These are phyloP conservation scores for Dicaeum eximium DNA, from an alignment of 2,113 vertebrate species.

Conservation along the genomic window DNA sequence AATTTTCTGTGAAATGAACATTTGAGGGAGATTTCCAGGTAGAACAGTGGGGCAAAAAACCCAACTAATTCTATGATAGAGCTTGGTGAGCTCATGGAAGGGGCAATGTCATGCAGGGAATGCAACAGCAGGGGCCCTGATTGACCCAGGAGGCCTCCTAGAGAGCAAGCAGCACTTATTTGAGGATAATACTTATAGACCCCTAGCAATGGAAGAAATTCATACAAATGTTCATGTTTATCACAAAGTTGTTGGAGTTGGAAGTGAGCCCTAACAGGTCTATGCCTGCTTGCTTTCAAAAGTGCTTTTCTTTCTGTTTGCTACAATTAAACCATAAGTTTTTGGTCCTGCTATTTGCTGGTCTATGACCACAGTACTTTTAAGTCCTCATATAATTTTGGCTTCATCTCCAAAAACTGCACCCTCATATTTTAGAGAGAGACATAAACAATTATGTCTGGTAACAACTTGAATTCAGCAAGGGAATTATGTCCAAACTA, in stretches of 20 bases:
- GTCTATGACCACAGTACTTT: background rate
- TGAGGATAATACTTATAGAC: background rate
- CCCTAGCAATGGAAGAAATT: background rate
- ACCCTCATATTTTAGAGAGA: background rate
- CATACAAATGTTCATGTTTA: background rate
- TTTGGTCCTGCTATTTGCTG: background rate
- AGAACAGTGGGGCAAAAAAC: background rate
- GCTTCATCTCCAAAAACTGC: background rate
- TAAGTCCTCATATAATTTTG: background rate
- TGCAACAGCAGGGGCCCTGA: background rate
- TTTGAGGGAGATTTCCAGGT: background rate
- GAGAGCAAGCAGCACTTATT: background rate
- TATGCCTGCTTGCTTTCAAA: background rate
- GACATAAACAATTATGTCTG: background rate
- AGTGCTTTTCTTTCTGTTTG: background rate
- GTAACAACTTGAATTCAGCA: background rate
- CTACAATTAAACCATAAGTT: background rate
- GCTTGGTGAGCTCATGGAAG: background rate
- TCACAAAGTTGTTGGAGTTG: background rate
- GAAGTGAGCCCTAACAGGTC: background rate
- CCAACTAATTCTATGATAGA: background rate
- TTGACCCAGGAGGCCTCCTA: background rate
- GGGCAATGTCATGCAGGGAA: background rate
- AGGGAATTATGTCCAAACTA: background rate
- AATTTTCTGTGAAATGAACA: background rate